Percentiles rank a stretch among this genome's conserved stretches.
phyloP scores from a whole-genome alignment of 2,888 invertebrate genomes.

The Cephus rjabovi region DNA sequence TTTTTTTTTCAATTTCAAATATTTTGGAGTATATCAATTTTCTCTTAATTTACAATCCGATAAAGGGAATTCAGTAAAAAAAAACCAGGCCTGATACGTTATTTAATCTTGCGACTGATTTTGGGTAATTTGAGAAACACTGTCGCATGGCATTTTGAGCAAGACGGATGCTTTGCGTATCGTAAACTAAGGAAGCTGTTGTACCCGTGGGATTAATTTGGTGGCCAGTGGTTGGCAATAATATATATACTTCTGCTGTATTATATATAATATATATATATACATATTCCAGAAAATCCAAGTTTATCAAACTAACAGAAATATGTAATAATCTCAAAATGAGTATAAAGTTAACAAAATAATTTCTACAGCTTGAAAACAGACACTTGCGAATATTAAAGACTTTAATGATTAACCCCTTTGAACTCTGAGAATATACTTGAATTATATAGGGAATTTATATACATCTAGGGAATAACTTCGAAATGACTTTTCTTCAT shows the following conservation, averaged over 20 bases:
- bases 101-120: neutral
- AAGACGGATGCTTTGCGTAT: conserved; percentile 13
- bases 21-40: neutral
- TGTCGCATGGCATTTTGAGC: neutral
- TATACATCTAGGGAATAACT: no score
- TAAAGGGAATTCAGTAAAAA: neutral
- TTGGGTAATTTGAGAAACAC: conserved; percentile 1
- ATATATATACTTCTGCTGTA: neutral
- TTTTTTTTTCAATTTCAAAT: neutral
- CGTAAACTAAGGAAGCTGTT: conserved; percentile 21
- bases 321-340: no score
- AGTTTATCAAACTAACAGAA: no score
- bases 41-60: neutral
- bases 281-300: no score
- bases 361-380: no score
- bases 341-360: no score
- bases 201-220: conserved; percentile 18
- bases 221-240: conserved; percentile 12
- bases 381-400: no score
- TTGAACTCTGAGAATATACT: no score
- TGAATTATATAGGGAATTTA: no score
- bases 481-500: no score
- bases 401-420: no score
- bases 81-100: neutral
- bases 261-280: no score